These are phyloP conservation scores for Diuraphis noxia DNA, from an alignment of 1,140 invertebrate genomes.

Conservation along the genomic window DNA sequence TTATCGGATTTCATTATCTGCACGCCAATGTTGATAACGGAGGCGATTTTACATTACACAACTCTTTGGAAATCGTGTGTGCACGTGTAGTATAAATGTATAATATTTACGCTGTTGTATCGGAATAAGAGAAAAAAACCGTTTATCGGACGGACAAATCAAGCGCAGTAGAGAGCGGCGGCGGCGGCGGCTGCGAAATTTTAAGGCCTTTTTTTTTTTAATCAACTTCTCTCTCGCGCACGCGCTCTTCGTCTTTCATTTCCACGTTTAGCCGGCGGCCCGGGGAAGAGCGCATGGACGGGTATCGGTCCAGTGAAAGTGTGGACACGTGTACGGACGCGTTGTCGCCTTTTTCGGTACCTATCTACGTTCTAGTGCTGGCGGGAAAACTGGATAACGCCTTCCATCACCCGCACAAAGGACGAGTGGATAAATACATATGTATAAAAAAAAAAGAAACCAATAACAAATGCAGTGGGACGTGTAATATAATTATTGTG, in stretches of 20 bases:
- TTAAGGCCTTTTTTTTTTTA: background rate
- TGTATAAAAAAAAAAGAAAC: background rate
- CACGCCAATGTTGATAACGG: background rate
- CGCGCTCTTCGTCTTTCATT: background rate
- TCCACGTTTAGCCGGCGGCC: background rate
- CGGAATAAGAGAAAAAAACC: conserved; percentile 8
- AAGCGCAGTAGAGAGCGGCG: background rate
- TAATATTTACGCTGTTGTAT: background rate
- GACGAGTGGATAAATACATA: background rate
- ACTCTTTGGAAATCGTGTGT: conserved; percentile 7
- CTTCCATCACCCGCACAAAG: background rate
- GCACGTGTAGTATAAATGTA: background rate
- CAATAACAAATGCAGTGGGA: background rate
- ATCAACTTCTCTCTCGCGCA: background rate
- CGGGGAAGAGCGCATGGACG: background rate
- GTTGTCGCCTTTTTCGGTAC: background rate
- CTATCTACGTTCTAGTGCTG: background rate
- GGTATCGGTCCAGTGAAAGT: conserved; percentile 7
- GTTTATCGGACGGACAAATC: background rate
- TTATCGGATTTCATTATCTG: conserved; percentile 3
- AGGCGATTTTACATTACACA: background rate
- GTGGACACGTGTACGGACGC: background rate
- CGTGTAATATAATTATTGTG: background rate
- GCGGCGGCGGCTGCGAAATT: background rate
- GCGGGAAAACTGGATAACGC: background rate